Conservation (phyloP, 2,888 invertebrate genomes). For the Sthenelais limicola region DNA sequence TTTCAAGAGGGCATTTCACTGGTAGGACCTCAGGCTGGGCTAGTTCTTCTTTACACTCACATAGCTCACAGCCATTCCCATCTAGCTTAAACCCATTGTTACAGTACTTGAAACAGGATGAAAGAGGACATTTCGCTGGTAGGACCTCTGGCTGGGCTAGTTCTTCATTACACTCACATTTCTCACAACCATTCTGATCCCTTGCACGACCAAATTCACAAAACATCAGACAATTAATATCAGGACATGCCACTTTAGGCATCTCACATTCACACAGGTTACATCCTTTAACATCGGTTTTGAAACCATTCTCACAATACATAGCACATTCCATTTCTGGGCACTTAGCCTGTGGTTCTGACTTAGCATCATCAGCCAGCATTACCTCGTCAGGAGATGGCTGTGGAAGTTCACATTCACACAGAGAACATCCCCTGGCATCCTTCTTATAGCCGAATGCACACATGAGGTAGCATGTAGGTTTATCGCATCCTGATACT, state of each 20-base stretch:
- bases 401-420: constrained; percentile 33
- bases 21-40: background rate
- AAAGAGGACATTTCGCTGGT: background rate
- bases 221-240: constrained; percentile 8
- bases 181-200: constrained; percentile 39
- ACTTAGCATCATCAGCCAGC: constrained; percentile 20
- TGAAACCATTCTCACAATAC: constrained; percentile 11
- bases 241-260: background rate
- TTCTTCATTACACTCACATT: constrained; percentile 7
- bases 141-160: background rate
- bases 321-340: constrained; percentile 14
- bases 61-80: constrained; percentile 43
- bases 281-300: constrained; percentile 9
- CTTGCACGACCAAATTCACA: constrained; percentile 35
- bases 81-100: constrained; percentile 42
- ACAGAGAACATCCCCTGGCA: constrained; percentile 30
- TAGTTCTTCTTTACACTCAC: constrained; percentile 31
- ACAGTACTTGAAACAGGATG: constrained; percentile 37
- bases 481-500: background rate
- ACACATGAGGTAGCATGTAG: constrained; percentile 39
- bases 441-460: constrained; percentile 41
- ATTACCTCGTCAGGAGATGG: constrained; percentile 15
- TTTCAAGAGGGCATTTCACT: background rate
- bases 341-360: too few species aligned
- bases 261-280: background rate